Evolutionary conservation across 2,113 vertebrate genomes (phyloP), one percentile per base, ranked within the genome.

Genomic region (Tyto alba): DNA sequence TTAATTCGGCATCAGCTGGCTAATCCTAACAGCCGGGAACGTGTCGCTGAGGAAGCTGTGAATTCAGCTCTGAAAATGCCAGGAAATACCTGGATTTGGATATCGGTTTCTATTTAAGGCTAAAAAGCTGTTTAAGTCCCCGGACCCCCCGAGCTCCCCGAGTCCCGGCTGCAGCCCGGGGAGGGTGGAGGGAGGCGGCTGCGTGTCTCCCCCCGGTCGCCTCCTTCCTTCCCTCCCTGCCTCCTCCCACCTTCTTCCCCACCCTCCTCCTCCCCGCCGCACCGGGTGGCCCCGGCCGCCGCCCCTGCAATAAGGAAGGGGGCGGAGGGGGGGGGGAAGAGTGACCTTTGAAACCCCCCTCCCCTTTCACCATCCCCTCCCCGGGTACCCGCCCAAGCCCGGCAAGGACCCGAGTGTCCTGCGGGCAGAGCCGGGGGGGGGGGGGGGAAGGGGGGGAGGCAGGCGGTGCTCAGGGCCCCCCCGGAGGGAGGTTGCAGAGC

Each of bases 21-120:
- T 1, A 2, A 1, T 41, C 16, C 64, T 0, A 3, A 3, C 34
- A 11, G 32, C 62, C 27, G 5, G 67, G 60, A 55, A 3, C 3
- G 64, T 1, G 68, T 4, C 5, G 17, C 9, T n/a, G 21, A 66
- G 6, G 38, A 15, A 34, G 38, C 48, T 3, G 71, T 5, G 47
- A 36, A 34, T 13, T 9, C 56, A 7, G 41, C n/a, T 3, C 3
- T 25, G 32, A 13, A 38, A 72, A 32, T 6, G 21, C 63, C 63
- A 1, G 69, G 59, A 43, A 62, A 72, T 27, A 56, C 52, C 71
- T 91, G 85, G 38, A 11, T 59, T 48, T 43, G 45, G 27, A 4
- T 3, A 30, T 3, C 12, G 3, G 7, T 18, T 23, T 26, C 34
- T 14, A 6, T 20, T 56, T 10, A 14, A 34, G 22, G 21, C 3